These are phyloP conservation scores for Listronotus oregonensis DNA, from an alignment of 1,140 invertebrate genomes.

Conservation along the genomic window DNA sequence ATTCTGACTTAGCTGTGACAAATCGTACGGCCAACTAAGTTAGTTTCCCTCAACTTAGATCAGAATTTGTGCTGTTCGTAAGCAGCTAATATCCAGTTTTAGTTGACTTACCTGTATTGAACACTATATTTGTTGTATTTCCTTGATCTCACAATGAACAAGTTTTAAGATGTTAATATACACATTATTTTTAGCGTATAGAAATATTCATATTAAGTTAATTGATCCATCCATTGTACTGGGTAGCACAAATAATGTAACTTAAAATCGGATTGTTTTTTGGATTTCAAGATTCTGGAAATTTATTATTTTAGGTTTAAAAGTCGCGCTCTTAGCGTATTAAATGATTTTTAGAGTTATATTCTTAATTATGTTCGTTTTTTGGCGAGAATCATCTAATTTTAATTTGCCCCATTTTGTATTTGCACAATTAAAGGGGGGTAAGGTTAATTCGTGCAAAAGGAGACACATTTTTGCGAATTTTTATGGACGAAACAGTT, in stretches of 20 bases:
- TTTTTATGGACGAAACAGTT: too few species aligned
- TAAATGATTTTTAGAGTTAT: too few species aligned
- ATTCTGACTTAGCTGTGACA: too few species aligned
- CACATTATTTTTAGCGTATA: neutral
- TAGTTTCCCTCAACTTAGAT: too few species aligned
- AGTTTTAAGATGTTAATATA: neutral
- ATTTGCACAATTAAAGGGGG: too few species aligned
- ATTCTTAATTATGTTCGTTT: too few species aligned
- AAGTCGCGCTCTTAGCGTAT: neutral
- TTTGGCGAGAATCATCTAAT: too few species aligned
- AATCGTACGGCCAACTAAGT: too few species aligned
- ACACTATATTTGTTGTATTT: neutral
- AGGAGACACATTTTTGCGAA: too few species aligned
- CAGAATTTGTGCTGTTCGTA: too few species aligned
- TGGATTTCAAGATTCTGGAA: neutral
- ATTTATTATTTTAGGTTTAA: neutral
- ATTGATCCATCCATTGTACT: constrained; percentile 5
- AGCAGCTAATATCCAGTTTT: neutral
- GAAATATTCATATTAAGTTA: constrained; percentile 1
- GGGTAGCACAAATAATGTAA: neutral
- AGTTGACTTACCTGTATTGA: neutral
- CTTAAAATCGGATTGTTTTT: neutral
- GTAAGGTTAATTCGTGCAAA: too few species aligned
- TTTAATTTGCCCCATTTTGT: too few species aligned
- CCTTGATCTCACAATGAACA: neutral